Percentiles rank a stretch among this genome's conserved stretches.
These are phyloP conservation scores for Aradophagus sp. DNA, from an alignment of 1,140 invertebrate genomes.

Conservation along the genomic window DNA sequence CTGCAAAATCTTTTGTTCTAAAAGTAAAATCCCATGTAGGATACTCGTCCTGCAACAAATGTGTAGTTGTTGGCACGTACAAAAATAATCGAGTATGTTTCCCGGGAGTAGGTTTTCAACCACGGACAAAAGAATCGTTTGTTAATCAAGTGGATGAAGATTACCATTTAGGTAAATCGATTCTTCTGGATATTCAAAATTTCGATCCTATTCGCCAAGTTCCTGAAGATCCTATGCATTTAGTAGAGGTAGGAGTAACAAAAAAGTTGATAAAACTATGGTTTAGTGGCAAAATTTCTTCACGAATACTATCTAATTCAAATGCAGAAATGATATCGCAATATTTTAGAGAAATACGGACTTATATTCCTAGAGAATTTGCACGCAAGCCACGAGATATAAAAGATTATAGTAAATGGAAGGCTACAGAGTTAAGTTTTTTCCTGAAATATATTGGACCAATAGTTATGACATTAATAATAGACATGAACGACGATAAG, in stretches of 20 bases:
- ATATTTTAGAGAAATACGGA: slow-evolving; percentile 8
- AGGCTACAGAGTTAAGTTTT: slow-evolving; percentile 63
- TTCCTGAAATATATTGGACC: slow-evolving; percentile 63
- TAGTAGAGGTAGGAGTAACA: no score
- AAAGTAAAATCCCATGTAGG: slow-evolving; percentile 42
- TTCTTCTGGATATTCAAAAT: no score
- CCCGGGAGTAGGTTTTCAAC: not conserved
- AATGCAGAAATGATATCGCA: not conserved
- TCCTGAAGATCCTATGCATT: no score
- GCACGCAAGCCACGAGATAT: slow-evolving; percentile 57
- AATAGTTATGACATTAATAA: slow-evolving; percentile 47
- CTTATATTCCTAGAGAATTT: slow-evolving; percentile 58
- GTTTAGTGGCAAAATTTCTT: not conserved
- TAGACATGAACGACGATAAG: slow-evolving; percentile 1
- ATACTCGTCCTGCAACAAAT: slow-evolving; percentile 52
- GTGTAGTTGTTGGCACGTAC: slow-evolving; percentile 17
- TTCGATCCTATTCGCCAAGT: no score
- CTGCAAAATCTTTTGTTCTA: slow-evolving; percentile 50
- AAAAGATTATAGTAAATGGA: slow-evolving; percentile 56
- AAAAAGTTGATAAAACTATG: slow-evolving; percentile 21
- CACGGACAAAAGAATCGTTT: no score
- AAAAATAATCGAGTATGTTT: slow-evolving; percentile 12
- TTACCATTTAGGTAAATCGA: no score
- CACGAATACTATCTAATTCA: not conserved
- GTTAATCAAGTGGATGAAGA: no score